These are phyloP conservation scores for Empidonax traillii DNA, from an alignment of 2,113 vertebrate species.

Conservation along the genomic window DNA sequence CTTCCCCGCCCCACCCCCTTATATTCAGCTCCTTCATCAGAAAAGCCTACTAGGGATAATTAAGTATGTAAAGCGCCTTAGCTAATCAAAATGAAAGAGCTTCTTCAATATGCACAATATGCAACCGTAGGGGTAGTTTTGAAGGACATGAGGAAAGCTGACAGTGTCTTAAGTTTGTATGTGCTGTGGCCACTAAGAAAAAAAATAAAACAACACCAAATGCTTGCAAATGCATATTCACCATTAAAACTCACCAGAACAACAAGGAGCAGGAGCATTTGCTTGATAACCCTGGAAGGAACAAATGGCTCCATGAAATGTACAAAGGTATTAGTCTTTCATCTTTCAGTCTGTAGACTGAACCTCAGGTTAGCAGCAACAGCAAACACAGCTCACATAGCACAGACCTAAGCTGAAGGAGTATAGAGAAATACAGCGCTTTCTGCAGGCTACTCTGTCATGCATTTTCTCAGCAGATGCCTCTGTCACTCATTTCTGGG, in stretches of 20 bases:
- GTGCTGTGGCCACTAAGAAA: neutral
- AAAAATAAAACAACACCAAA: neutral
- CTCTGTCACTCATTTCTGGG: neutral
- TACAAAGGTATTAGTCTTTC: neutral
- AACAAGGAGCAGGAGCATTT: neutral
- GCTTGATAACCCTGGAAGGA: neutral
- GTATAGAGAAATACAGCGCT: neutral
- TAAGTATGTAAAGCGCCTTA: neutral
- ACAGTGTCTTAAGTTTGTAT: neutral
- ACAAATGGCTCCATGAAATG: neutral
- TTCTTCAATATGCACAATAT: neutral
- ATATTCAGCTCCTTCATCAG: neutral
- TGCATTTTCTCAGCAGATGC: neutral
- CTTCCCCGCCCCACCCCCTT: neutral
- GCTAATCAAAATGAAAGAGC: neutral
- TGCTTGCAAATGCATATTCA: neutral
- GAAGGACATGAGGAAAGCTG: neutral
- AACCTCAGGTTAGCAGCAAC: neutral
- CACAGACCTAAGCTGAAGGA: neutral
- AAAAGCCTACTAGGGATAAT: constrained; percentile 11
- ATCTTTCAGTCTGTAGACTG: neutral
- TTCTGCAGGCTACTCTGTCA: neutral
- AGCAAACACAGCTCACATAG: neutral
- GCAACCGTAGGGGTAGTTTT: neutral
- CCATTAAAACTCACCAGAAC: neutral